Evolutionary conservation across 2,797 vertebrate genomes (phyloP).

Genomic region (Fistularia commersonii): DNA sequence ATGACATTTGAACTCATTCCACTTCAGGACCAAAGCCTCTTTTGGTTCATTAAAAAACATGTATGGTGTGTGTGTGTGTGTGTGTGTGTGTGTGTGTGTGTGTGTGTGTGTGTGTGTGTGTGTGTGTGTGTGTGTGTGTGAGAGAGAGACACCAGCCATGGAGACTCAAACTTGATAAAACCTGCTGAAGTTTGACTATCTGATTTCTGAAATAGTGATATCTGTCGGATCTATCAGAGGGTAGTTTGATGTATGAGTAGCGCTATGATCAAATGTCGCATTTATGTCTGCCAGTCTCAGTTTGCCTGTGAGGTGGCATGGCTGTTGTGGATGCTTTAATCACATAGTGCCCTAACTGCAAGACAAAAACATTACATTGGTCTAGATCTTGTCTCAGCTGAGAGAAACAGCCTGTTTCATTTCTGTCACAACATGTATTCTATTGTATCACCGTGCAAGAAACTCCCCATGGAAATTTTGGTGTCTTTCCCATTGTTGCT

Average conservation of each 20-base stretch:
- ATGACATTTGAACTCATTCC: slow-evolving; percentile 62
- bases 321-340: slow-evolving; percentile 32
- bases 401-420: no score
- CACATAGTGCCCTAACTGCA: neutral
- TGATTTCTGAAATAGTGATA: no score
- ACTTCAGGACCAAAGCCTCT: slow-evolving; percentile 37
- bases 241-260: no score
- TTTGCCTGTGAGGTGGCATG: slow-evolving; percentile 11
- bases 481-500: slow-evolving; percentile 75
- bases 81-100: slow-evolving; percentile 3
- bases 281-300: slow-evolving; percentile 7
- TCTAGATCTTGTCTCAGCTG: slow-evolving; percentile 37
- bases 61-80: slow-evolving; percentile 6
- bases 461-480: slow-evolving; percentile 69
- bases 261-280: no score
- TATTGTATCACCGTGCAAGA: slow-evolving; percentile 49
- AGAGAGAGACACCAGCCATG: no score
- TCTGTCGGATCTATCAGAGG: no score
- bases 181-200: slow-evolving; percentile 14
- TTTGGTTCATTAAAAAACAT: slow-evolving; percentile 36
- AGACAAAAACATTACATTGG: slow-evolving; percentile 22
- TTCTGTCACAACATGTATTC: slow-evolving; percentile 57
- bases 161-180: slow-evolving; percentile 8
- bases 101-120: neutral
- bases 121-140: neutral